Evolutionary conservation across 2,888 invertebrate species (phyloP), one percentile per base, ranked within the genome.

Genomic region (Halocaridina rubra): DNA sequence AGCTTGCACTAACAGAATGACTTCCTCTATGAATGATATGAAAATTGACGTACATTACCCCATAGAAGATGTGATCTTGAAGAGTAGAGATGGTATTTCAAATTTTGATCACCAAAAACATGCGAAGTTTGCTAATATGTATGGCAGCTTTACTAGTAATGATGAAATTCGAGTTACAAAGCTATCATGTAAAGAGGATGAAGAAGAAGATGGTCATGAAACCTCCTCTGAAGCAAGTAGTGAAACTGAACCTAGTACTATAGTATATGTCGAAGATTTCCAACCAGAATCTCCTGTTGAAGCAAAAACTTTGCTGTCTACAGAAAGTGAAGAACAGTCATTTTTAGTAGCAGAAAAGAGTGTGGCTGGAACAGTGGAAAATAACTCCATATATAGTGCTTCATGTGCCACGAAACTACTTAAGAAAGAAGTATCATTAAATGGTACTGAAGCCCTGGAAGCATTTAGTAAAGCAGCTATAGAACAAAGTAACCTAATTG

Each of bases 181-280:
- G n/a, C n/a, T n/a, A n/a, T n/a, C n/a, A n/a, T n/a, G n/a, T n/a
- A n/a, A n/a, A n/a, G n/a, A n/a, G n/a, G n/a, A n/a, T 10, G 16
- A 5, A 19, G 30, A 10, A 13, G 69, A 75, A n/a, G 81, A 81
- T 24, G 19, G 39, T 8, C 30, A 46, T 2, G 81, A 81, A 1
- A 81, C 69, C 19, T 81, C 76, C 2, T 81, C 81, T 3, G 81
- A 81, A 8, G 81, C 76, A 5, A 81, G 81, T 4, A 81, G 81
- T 33, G 81, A 77, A 29, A 81, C 81, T n/a, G 81, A 81, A 27
- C 81, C 81, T 0, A 81, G 81, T 19, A 81, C 81, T 5, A 81
- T 81, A 33, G 81, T 81, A 5, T 81, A 69, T 53, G 57, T 77
- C 2, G 81, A 81, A 8, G 81, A 81, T n/a, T 64, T 32, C 57